Conservation (phyloP, 1,140 invertebrate genomes). For the Planococcus citri region DNA sequence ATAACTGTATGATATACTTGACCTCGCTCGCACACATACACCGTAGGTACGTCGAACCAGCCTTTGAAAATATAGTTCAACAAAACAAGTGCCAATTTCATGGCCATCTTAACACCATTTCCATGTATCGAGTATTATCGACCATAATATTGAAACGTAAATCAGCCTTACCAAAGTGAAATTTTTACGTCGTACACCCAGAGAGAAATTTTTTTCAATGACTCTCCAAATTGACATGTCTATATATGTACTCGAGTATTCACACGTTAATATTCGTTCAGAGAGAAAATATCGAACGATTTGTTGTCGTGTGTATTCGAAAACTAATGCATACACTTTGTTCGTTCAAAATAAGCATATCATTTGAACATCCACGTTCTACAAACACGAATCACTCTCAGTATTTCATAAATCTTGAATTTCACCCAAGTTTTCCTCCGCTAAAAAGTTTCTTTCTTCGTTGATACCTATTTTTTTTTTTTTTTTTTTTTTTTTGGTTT, state of each 20-base stretch:
- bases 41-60: background rate
- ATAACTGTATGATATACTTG: too few relatives aligned
- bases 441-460: too few relatives aligned
- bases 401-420: too few relatives aligned
- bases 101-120: background rate
- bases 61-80: slow-evolving; percentile 2
- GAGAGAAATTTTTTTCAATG: background rate
- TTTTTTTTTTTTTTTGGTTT: too few relatives aligned
- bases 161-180: background rate
- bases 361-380: background rate
- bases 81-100: background rate
- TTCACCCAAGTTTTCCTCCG: too few relatives aligned
- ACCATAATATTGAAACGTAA: background rate
- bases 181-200: background rate
- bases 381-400: too few relatives aligned
- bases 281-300: background rate
- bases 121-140: slow-evolving; percentile 1
- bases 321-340: background rate
- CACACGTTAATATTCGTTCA: background rate
- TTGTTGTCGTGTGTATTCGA: background rate
- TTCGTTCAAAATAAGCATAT: background rate
- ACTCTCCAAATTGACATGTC: background rate
- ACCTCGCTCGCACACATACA: too few relatives aligned
- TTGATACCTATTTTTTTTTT: too few relatives aligned
- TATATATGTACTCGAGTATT: background rate